Evolutionary conservation across 2,797 vertebrate species (phyloP), one percentile per base, ranked within the genome.

Genomic region (Loriculus beryllinus): DNA sequence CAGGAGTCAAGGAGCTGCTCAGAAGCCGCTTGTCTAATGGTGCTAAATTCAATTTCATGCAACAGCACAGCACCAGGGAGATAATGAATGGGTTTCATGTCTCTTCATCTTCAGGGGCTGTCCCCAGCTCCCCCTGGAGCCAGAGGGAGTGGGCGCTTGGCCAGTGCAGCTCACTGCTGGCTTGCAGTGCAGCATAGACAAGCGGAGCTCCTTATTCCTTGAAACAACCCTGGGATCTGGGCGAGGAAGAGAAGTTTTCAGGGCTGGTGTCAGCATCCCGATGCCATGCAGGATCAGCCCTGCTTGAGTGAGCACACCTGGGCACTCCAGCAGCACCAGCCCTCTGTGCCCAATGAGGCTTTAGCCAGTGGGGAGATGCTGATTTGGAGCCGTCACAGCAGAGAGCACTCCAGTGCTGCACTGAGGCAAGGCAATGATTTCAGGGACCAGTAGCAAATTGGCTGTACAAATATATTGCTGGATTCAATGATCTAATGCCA

Each of bases 21-120:
- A 25, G 88, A 62, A 87, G 68, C 70, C 0, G 4, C 54, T 62
- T 4, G 6, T 84, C 62, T 95, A 88, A 91, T 70, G 63, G 83
- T 51, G 63, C 20, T 88, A 90, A 94, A 96, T 86, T 88, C 70
- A 86, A 81, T 94, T 93, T 85, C 69, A 80, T 25, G 65, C 77
- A 7, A 9, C 1, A 9, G 79, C 79, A 62, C 20, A 29, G 72
- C 0, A 0, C 64, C 1, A 2, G 39, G 65, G 69, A 49, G 70
- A n/a, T 78, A 86, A 92, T 81, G 52, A 83, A 90, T 12, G 11
- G 39, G 69, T 71, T 81, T 78, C 8, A 2, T 19, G 72, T 49
- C 45, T 78, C 45, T 71, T 48, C 56, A 47, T 60, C 59, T 68
- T 57, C 2, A 3, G 69, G 80, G 65, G 20, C 49, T 72, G 67